phyloP scores from a whole-genome alignment of 2,797 vertebrate genomes.

The Amblyraja radiata region DNA sequence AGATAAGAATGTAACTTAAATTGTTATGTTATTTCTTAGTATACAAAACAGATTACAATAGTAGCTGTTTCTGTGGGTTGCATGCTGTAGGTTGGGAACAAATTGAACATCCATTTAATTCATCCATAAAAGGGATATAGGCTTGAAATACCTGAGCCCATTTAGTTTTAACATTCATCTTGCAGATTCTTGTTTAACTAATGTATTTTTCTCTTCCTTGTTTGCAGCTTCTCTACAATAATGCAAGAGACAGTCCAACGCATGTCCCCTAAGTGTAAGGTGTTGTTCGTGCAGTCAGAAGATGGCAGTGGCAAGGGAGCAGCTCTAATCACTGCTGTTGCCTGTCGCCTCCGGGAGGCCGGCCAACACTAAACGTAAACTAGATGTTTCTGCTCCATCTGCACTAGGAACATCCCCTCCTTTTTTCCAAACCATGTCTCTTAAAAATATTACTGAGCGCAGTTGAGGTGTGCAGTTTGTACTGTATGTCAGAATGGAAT shows the following conservation, averaged over 20 bases:
- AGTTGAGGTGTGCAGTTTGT: background rate
- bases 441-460: background rate
- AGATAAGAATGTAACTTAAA: background rate
- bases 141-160: background rate
- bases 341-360: slow-evolving; percentile 72
- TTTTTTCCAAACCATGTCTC: background rate
- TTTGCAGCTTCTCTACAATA: slow-evolving; percentile 74
- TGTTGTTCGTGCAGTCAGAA: slow-evolving; percentile 83
- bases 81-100: background rate
- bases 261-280: slow-evolving; percentile 78
- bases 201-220: background rate
- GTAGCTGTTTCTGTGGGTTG: background rate
- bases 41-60: background rate
- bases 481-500: background rate
- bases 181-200: background rate
- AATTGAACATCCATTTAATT: background rate
- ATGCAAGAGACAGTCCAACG: slow-evolving; percentile 78
- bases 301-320: slow-evolving; percentile 94
- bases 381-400: background rate
- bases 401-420: background rate
- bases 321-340: slow-evolving; percentile 87
- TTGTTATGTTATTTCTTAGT: background rate
- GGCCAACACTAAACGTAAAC: slow-evolving; percentile 55
- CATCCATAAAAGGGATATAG: background rate
- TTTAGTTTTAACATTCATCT: background rate